These are phyloP conservation scores for Paedocypris sp. DNA, from an alignment of 2,113 vertebrate species.

Conservation along the genomic window DNA sequence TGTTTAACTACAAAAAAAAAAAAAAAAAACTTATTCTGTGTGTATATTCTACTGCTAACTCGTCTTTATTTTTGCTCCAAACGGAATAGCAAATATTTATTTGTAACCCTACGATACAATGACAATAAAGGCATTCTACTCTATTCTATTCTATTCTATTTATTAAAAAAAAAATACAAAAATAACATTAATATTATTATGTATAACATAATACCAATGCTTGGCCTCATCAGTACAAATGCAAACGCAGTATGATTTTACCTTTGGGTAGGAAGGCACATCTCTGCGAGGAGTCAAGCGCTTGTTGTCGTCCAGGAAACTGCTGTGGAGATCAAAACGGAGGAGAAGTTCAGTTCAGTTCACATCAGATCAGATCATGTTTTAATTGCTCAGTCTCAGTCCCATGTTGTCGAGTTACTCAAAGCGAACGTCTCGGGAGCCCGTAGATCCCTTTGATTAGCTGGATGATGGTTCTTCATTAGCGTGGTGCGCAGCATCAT, in stretches of 20 bases:
- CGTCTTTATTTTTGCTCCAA: too few relatives aligned
- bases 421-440: neutral
- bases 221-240: neutral
- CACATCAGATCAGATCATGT: neutral
- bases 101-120: too few relatives aligned
- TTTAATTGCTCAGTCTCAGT: neutral
- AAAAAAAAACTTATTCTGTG: too few relatives aligned
- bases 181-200: too few relatives aligned
- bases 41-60: too few relatives aligned
- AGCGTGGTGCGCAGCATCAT: conserved; percentile 11
- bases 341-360: neutral
- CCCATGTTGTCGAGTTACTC: neutral
- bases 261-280: conserved; percentile 78
- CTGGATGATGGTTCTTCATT: neutral
- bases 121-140: neutral
- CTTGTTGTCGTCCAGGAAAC: conserved; percentile 70
- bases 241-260: conserved; percentile 42
- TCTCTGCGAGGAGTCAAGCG: conserved; percentile 68
- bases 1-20: too few relatives aligned
- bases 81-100: too few relatives aligned
- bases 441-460: neutral
- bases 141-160: too few relatives aligned
- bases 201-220: too few relatives aligned
- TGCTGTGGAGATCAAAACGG: conserved; percentile 56
- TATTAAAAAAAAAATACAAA: too few relatives aligned